Evolutionary conservation across 1,140 invertebrate species (phyloP).

Genomic region (Andricus grossulariae): DNA sequence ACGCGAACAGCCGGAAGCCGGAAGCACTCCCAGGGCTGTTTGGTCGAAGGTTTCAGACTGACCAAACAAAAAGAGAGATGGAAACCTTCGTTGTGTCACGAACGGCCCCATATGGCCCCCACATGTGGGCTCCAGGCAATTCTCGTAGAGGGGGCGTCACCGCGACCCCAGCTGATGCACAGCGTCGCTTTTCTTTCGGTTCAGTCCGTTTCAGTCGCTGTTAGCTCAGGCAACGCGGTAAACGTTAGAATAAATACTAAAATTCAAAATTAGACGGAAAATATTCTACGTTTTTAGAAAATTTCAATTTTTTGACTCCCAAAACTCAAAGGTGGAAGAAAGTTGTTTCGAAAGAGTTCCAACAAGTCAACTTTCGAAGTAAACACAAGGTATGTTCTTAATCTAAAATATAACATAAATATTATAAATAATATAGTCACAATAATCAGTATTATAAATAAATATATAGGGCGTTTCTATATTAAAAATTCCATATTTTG

Average conservation of each 20-base stretch:
- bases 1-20: neutral
- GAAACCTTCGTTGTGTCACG: conserved; percentile 17
- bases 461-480: neutral
- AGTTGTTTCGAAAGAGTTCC: too few relatives aligned
- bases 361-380: too few relatives aligned
- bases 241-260: neutral
- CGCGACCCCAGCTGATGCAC: conserved; percentile 51
- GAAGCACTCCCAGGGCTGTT: neutral
- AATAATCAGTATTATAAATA: neutral
- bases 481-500: too few relatives aligned
- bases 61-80: neutral
- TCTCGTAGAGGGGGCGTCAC: conserved; percentile 41
- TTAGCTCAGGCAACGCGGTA: neutral
- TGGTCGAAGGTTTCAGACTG: neutral
- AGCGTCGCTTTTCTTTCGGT: conserved; percentile 29
- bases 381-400: too few relatives aligned
- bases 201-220: conserved; percentile 33
- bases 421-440: neutral
- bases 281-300: neutral
- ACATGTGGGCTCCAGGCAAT: conserved; percentile 58
- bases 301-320: neutral
- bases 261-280: neutral
- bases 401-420: neutral
- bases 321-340: too few relatives aligned
- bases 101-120: conserved; percentile 59